Percentiles rank a stretch among this genome's conserved stretches.
Evolutionary conservation across 2,113 vertebrate species (phyloP).

Genomic region (Vulpes ferrilata): DNA sequence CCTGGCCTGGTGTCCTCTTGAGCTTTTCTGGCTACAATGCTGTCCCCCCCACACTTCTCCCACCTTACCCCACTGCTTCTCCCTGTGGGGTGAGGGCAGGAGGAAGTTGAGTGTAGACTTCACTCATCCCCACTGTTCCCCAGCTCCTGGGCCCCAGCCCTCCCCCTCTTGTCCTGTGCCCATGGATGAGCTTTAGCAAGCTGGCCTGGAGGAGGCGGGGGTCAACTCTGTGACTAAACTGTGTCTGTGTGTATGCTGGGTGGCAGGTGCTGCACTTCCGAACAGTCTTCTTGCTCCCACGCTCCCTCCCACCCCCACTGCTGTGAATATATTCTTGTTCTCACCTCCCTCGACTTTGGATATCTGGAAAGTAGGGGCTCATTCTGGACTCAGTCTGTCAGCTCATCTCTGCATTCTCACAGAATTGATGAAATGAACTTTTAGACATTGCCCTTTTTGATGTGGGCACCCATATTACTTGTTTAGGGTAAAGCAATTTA

Average conservation of each 20-base stretch:
- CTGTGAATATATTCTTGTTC: background rate
- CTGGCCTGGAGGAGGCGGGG: background rate
- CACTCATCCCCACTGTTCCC: fast-evolving
- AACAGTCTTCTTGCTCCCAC: background rate
- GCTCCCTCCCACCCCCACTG: background rate
- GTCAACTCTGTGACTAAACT: background rate
- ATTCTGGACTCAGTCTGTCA: background rate
- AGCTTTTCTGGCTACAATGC: background rate
- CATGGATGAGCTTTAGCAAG: background rate
- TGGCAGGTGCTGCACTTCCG: background rate
- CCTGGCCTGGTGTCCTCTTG: background rate
- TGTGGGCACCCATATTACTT: background rate
- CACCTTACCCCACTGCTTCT: background rate
- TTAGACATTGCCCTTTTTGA: background rate
- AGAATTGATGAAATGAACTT: background rate
- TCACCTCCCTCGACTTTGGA: background rate
- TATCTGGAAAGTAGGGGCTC: background rate
- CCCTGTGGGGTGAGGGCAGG: background rate
- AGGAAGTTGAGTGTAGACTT: background rate
- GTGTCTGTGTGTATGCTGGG: background rate
- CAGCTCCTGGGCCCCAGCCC: background rate
- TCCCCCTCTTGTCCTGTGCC: background rate
- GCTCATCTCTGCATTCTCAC: background rate
- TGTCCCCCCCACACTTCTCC: background rate
- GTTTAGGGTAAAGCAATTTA: background rate